Conservation (phyloP, 1,140 invertebrate species). For the Drosophila mauritiana region DNA sequence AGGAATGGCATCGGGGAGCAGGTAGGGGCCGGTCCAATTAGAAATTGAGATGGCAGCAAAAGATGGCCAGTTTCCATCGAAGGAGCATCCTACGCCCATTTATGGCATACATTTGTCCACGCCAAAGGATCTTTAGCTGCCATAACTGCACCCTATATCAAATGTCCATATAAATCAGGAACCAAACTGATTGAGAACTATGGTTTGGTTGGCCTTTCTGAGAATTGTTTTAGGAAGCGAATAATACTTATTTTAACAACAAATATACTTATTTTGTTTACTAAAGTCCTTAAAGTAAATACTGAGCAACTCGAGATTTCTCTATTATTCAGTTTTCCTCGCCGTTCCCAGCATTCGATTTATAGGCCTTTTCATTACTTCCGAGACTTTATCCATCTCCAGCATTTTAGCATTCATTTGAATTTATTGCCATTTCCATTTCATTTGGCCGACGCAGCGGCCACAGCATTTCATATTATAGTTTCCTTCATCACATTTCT, state of each 20-base stretch:
- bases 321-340: no score
- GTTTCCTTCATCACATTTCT: conserved; percentile 58
- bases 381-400: conserved; percentile 33
- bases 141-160: neutral
- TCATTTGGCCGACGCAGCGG: conserved; percentile 47
- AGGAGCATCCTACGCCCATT: neutral
- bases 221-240: no score
- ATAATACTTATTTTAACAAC: no score
- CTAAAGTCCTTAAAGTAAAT: no score
- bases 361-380: conserved; percentile 41
- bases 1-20: neutral
- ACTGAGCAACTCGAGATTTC: no score
- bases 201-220: no score
- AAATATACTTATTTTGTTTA: no score
- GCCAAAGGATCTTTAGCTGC: neutral
- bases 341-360: conserved; percentile 6
- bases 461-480: conserved; percentile 54
- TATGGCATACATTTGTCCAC: neutral
- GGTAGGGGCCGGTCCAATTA: conserved; percentile 33
- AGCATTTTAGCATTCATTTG: conserved; percentile 48
- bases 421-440: conserved; percentile 64
- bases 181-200: no score
- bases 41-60: conserved; percentile 27
- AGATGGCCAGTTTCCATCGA: neutral
- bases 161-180: neutral